These are phyloP conservation scores for Circaetus gallicus DNA, from an alignment of 2,113 vertebrate genomes.

Conservation along the genomic window DNA sequence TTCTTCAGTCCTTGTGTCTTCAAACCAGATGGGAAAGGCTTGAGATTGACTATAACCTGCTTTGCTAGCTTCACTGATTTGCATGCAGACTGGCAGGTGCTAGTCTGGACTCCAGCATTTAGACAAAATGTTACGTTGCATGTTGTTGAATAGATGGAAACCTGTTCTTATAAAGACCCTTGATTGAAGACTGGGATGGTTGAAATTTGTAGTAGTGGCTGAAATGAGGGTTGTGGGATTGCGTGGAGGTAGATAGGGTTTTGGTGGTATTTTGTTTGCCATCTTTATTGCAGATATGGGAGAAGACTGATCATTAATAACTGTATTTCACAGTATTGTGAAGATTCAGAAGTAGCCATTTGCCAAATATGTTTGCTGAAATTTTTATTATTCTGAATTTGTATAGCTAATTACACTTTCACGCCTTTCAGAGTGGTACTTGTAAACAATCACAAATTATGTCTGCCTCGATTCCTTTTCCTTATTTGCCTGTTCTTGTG, in stretches of 20 bases:
- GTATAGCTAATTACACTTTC: not conserved
- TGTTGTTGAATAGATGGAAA: not conserved
- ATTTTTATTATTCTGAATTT: not conserved
- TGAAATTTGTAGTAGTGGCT: not conserved
- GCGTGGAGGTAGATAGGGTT: not conserved
- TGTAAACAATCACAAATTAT: not conserved
- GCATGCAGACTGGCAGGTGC: not conserved
- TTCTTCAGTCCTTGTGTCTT: not conserved
- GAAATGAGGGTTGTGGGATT: not conserved
- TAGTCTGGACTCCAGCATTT: not conserved
- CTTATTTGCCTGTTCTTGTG: not conserved
- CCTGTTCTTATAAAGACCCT: not conserved
- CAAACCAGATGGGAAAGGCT: not conserved
- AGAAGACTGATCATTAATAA: not conserved
- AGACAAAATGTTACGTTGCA: not conserved
- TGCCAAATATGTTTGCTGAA: not conserved
- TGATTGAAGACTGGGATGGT: fast-evolving
- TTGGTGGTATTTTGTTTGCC: not conserved
- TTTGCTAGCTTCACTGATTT: not conserved
- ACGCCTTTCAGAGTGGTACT: not conserved
- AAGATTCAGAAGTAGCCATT: not conserved
- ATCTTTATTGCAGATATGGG: not conserved
- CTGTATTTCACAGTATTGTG: not conserved
- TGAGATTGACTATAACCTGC: not conserved
- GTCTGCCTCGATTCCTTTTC: not conserved